Conservation (phyloP, 1,140 invertebrate species). For the Asobara japonica region DNA sequence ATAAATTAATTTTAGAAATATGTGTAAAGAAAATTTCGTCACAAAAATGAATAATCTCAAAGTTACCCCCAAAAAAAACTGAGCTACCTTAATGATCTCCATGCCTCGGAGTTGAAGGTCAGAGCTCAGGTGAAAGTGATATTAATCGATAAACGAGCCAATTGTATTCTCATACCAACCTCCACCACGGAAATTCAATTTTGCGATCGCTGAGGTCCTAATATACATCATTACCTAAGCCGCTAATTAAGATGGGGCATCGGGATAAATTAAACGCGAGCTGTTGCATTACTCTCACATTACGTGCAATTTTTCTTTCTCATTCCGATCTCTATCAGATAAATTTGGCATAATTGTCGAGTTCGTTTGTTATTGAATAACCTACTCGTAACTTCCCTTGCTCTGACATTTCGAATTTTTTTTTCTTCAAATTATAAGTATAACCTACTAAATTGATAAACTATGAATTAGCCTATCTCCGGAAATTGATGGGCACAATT, state of each 20-base stretch:
- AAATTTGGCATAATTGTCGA: conserved; percentile 2
- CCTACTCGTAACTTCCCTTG: background rate
- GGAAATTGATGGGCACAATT: background rate
- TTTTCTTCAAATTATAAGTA: conserved; percentile 2
- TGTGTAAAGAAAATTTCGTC: too few species aligned
- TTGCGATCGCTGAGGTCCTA: background rate
- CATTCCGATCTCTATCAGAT: background rate
- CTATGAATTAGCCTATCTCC: background rate
- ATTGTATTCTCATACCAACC: background rate
- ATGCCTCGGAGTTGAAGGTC: conserved; percentile 11
- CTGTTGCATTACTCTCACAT: conserved; percentile 49
- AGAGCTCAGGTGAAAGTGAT: conserved; percentile 11
- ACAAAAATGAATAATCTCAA: too few species aligned
- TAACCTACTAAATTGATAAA: background rate
- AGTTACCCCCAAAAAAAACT: background rate
- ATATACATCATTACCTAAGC: conserved; percentile 42
- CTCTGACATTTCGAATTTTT: background rate
- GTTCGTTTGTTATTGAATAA: conserved; percentile 15
- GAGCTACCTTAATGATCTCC: background rate
- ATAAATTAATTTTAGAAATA: too few species aligned
- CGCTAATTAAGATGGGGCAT: conserved; percentile 44
- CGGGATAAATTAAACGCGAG: conserved; percentile 18
- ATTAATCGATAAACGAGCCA: background rate
- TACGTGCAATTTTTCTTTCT: conserved; percentile 20
- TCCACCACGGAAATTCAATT: background rate